A percentile compares a stretch with the other conserved stretches of the same genome.
phyloP scores from a whole-genome alignment of 2,113 vertebrate genomes.

The Ivindomyrus marchei region DNA sequence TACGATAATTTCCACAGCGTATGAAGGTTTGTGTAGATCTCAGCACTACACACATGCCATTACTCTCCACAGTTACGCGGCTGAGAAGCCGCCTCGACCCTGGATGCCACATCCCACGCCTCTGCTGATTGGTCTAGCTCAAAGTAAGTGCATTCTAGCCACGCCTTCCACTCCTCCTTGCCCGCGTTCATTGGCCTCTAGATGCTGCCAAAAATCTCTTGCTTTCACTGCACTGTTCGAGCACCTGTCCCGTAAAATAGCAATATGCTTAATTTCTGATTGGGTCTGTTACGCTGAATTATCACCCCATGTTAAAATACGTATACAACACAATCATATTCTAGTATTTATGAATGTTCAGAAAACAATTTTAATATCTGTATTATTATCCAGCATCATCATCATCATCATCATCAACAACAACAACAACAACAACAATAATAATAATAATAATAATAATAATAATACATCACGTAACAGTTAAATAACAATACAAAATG shows the following conservation, averaged over 20 bases:
- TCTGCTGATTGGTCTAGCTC: slow-evolving; percentile 50
- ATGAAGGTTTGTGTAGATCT: slow-evolving; percentile 49
- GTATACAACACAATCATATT: background rate
- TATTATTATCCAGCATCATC: background rate
- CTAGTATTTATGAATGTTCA: background rate
- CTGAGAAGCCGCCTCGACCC: slow-evolving; percentile 51
- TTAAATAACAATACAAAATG: background rate
- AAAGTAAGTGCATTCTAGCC: slow-evolving; percentile 33
- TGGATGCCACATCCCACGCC: slow-evolving; percentile 36
- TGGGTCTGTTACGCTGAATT: background rate
- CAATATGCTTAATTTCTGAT: background rate
- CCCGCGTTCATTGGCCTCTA: slow-evolving; percentile 45
- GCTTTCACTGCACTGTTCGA: slow-evolving; percentile 26
- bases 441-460: background rate
- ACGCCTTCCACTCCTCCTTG: slow-evolving; percentile 18
- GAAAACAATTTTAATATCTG: background rate
- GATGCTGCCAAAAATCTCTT: slow-evolving; percentile 27
- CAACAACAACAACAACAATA: background rate
- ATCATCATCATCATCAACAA: background rate
- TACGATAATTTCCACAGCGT: slow-evolving; percentile 41
- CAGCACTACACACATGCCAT: slow-evolving; percentile 58
- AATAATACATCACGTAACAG: background rate
- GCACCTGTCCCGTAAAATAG: slow-evolving; percentile 51
- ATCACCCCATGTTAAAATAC: background rate
- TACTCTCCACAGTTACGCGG: slow-evolving; percentile 54